A percentile compares a stretch with the other conserved stretches of the same genome.
These are phyloP conservation scores for Ptychadena robeensis DNA, from an alignment of 2,797 vertebrate genomes.

Conservation along the genomic window DNA sequence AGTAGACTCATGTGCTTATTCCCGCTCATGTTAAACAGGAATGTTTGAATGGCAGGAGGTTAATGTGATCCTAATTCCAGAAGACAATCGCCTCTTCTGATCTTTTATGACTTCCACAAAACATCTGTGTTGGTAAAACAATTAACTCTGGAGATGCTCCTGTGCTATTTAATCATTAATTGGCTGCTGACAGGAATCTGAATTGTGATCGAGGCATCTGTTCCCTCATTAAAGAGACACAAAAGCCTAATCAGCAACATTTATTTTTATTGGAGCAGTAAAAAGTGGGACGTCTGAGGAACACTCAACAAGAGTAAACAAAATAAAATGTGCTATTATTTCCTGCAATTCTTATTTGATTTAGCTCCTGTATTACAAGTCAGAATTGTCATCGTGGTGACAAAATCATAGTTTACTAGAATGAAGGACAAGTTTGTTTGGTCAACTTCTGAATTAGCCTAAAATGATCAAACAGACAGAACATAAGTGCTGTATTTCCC, in stretches of 20 bases:
- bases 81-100: conserved; percentile 45
- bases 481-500: too few relatives aligned
- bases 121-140: conserved; percentile 60
- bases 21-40: conserved; percentile 10
- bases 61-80: conserved; percentile 31
- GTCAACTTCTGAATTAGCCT: too few relatives aligned
- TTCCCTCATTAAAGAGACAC: conserved; percentile 46
- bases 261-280: conserved; percentile 16
- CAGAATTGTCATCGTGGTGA: too few relatives aligned
- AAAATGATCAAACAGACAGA: too few relatives aligned
- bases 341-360: background rate
- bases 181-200: conserved; percentile 40
- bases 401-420: too few relatives aligned
- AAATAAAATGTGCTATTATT: background rate
- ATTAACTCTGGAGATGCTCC: conserved; percentile 45
- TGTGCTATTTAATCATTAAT: conserved; percentile 57
- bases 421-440: too few relatives aligned
- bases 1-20: background rate
- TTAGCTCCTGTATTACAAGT: background rate
- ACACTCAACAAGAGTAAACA: background rate
- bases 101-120: conserved; percentile 57
- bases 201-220: conserved; percentile 54
- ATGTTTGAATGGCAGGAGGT: conserved; percentile 14
- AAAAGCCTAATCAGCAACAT: conserved; percentile 29
- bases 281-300: background rate